Percentiles rank a stretch among this genome's conserved stretches.
phyloP scores from a whole-genome alignment of 2,888 invertebrate species.

The Ganaspis brasiliensis region DNA sequence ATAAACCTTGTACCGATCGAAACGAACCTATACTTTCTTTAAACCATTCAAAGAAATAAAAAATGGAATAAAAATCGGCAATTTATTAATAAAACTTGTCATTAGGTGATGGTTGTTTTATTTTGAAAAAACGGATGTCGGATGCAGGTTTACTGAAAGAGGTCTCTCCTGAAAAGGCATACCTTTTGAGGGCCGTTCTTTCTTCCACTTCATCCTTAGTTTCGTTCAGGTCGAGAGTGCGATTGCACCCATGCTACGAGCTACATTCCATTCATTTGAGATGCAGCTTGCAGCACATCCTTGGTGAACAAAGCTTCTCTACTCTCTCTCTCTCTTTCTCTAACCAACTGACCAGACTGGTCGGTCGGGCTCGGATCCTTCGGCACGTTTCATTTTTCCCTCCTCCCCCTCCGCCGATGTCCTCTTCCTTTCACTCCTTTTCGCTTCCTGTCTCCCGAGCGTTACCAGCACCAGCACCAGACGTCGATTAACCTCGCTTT shows the following conservation, averaged over 20 bases:
- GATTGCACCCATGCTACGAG: constrained; percentile 12
- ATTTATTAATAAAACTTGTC: too few species aligned
- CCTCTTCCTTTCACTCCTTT: constrained; percentile 34
- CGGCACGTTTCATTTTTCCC: constrained; percentile 46
- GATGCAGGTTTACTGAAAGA: constrained; percentile 14
- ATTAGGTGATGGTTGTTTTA: too few species aligned
- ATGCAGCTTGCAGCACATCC: constrained; percentile 41
- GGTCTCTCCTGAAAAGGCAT: background rate
- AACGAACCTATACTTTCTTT: too few species aligned
- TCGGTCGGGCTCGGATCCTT: constrained; percentile 53
- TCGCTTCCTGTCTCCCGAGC: constrained; percentile 30
- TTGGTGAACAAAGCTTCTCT: constrained; percentile 40
- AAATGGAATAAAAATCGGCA: too few species aligned
- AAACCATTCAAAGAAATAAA: too few species aligned
- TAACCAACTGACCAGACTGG: constrained; percentile 46
- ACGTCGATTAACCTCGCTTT: constrained; percentile 28
- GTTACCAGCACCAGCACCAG: constrained; percentile 10
- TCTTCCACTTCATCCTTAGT: constrained; percentile 44
- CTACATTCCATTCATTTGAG: constrained; percentile 39
- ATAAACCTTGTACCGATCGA: too few species aligned
- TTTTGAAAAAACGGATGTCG: background rate
- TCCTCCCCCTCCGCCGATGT: background rate
- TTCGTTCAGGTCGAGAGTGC: constrained; percentile 23
- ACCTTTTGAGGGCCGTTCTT: background rate
- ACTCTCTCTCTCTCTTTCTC: constrained; percentile 34